phyloP scores from a whole-genome alignment of 2,888 invertebrate species.

The Aspidapion aeneum region DNA sequence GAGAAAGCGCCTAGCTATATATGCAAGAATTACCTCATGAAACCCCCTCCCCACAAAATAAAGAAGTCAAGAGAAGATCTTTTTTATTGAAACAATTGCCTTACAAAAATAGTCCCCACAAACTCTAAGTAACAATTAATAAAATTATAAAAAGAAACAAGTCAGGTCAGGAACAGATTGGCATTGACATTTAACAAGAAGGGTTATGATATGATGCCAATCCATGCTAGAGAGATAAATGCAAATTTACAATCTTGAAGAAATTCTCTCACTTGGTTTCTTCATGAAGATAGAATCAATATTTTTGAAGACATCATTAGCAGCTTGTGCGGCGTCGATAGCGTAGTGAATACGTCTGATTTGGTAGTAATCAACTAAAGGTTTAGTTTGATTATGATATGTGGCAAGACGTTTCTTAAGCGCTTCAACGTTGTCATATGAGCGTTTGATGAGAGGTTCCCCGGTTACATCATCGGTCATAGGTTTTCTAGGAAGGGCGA shows the following conservation, averaged over 20 bases:
- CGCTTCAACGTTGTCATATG: slow-evolving; percentile 92
- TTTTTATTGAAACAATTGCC: slow-evolving; percentile 6
- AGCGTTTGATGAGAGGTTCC: slow-evolving; percentile 82
- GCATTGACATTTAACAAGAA: neutral
- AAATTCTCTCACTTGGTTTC: slow-evolving; percentile 19
- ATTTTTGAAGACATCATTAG: slow-evolving; percentile 74
- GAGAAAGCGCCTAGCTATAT: too few species aligned
- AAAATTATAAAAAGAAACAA: too few species aligned
- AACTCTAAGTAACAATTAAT: neutral
- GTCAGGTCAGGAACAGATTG: neutral
- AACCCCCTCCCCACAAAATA: too few species aligned
- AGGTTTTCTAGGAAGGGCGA: slow-evolving; percentile 84
- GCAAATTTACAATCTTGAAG: slow-evolving; percentile 18
- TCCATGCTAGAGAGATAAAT: neutral
- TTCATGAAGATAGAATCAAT: slow-evolving; percentile 73
- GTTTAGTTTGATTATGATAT: slow-evolving; percentile 89
- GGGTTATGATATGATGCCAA: neutral
- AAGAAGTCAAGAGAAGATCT: too few species aligned
- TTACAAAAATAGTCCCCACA: slow-evolving; percentile 9
- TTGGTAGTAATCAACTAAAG: slow-evolving; percentile 88
- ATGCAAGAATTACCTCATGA: too few species aligned
- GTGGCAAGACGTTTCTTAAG: slow-evolving; percentile 82
- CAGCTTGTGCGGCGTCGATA: slow-evolving; percentile 77
- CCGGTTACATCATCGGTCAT: slow-evolving; percentile 97
- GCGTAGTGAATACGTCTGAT: slow-evolving; percentile 74